phyloP scores from a whole-genome alignment of 2,888 invertebrate species.

The Chymomyza caudatula region DNA sequence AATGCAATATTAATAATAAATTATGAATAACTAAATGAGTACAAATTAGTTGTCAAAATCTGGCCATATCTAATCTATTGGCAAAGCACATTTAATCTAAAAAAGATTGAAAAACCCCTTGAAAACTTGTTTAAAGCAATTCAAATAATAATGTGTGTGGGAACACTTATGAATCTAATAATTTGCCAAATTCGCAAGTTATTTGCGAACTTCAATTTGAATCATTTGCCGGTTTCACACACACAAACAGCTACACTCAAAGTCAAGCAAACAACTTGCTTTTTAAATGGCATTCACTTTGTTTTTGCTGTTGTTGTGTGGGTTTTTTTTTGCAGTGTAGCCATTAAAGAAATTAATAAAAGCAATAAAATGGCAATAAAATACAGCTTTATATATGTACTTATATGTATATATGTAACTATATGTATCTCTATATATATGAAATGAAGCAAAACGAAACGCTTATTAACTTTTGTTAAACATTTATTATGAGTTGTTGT shows the following conservation, averaged over 20 bases:
- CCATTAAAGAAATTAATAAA: conserved; percentile 63
- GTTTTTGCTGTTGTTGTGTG: not conserved
- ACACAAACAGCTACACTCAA: conserved; percentile 1
- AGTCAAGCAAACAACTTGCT: not conserved
- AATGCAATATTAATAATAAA: not conserved
- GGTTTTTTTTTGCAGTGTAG: conserved; percentile 4
- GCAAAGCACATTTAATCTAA: not conserved
- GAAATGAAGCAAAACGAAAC: conserved; percentile 54
- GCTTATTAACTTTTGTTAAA: conserved; percentile 60
- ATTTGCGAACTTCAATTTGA: not conserved
- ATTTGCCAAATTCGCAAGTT: not conserved
- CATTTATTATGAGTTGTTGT: conserved; percentile 51
- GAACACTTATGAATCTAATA: not conserved
- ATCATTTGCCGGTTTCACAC: conserved; percentile 31
- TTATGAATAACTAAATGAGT: not conserved
- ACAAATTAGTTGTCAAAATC: not conserved
- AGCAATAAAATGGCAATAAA: conserved; percentile 64
- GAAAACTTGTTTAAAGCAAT: not conserved
- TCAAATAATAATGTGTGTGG: not conserved
- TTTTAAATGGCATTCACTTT: conserved; percentile 17
- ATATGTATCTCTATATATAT: conserved; percentile 25
- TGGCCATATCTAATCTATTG: not conserved
- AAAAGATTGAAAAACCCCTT: not conserved
- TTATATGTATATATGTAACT: too few relatives aligned
- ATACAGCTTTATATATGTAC: conserved; percentile 28